These are phyloP conservation scores for Lycophotia porphyrea DNA, from an alignment of 2,888 invertebrate species.

Conservation along the genomic window DNA sequence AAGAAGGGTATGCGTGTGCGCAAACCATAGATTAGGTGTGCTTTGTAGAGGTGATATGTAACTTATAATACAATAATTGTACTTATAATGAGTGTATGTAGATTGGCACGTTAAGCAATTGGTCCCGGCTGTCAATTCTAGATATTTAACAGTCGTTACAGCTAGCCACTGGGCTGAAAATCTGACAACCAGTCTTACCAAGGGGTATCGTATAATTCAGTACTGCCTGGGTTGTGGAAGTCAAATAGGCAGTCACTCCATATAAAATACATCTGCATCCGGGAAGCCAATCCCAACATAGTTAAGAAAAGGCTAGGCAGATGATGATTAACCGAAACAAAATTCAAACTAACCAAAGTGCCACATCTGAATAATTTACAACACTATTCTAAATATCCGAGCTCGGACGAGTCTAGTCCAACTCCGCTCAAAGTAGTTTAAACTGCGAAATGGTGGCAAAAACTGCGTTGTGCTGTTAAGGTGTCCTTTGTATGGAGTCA, in stretches of 20 bases:
- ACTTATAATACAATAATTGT: too few species aligned
- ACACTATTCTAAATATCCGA: slow-evolving; percentile 59
- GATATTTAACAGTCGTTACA: not conserved
- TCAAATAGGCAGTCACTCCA: not conserved
- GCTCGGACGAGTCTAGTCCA: slow-evolving; percentile 67
- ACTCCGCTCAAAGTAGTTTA: slow-evolving; percentile 77
- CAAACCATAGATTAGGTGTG: slow-evolving; percentile 66
- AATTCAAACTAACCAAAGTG: slow-evolving; percentile 23
- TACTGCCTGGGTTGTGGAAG: not conserved
- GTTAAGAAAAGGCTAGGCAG: not conserved
- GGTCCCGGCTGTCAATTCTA: not conserved
- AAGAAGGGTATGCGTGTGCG: slow-evolving; percentile 71
- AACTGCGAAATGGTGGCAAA: slow-evolving; percentile 78
- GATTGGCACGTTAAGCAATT: not conserved
- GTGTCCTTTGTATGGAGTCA: slow-evolving; percentile 67
- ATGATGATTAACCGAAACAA: not conserved
- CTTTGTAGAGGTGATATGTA: slow-evolving; percentile 45
- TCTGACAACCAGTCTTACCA: not conserved
- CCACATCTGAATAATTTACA: slow-evolving; percentile 52
- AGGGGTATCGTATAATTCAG: not conserved
- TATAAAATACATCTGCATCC: not conserved
- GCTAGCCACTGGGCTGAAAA: not conserved
- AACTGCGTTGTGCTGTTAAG: slow-evolving; percentile 68
- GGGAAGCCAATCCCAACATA: not conserved
- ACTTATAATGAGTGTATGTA: not conserved